phyloP scores from a whole-genome alignment of 2,113 vertebrate genomes.

The Nycticebus coucang region DNA sequence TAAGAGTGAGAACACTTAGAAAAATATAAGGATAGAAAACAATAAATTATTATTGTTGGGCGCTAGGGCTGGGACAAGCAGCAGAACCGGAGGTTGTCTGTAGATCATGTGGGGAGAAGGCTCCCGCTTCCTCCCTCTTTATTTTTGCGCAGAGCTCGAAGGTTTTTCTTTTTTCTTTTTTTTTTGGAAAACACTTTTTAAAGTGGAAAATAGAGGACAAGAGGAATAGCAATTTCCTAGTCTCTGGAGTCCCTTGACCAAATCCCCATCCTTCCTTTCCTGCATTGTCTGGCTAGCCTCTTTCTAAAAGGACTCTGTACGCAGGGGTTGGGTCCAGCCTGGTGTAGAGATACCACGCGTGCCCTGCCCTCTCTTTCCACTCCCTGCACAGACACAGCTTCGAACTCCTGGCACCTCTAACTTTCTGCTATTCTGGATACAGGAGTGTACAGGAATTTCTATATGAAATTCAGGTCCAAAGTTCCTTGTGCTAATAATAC shows the following conservation, averaged over 20 bases:
- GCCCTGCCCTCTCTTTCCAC: neutral
- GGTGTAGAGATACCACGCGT: neutral
- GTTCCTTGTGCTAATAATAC: neutral
- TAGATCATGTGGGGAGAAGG: neutral
- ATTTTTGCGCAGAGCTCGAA: neutral
- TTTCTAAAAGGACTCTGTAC: neutral
- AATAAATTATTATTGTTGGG: neutral
- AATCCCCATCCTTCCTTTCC: neutral
- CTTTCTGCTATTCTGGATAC: neutral
- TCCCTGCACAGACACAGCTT: neutral
- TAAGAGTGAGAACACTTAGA: neutral
- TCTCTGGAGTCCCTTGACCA: neutral
- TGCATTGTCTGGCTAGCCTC: neutral
- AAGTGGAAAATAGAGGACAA: neutral
- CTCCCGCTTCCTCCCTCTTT: neutral
- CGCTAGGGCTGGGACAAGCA: neutral
- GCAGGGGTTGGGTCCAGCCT: neutral
- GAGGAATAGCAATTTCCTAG: neutral
- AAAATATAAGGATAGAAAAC: conserved; percentile 7
- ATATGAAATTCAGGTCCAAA: neutral
- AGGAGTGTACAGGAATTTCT: neutral
- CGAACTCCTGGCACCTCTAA: neutral
- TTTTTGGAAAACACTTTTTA: neutral
- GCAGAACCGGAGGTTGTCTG: neutral
- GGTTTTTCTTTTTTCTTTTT: neutral